Conservation (phyloP, 2,888 invertebrate species). For the Diogma glabrata region DNA sequence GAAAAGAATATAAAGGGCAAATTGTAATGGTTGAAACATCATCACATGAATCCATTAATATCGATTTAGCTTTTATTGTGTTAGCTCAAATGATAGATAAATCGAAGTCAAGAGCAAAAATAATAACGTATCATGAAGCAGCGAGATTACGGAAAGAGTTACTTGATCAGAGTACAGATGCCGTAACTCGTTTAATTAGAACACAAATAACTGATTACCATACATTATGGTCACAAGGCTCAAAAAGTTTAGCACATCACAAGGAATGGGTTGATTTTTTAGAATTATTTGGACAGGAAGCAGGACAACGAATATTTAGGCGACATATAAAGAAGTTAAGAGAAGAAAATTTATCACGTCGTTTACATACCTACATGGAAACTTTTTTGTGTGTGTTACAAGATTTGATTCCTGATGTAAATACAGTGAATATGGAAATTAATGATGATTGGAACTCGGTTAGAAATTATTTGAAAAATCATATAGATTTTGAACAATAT, state of each 20-base stretch:
- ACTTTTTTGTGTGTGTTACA: conserved; percentile 64
- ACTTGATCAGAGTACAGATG: conserved; percentile 80
- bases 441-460: conserved; percentile 80
- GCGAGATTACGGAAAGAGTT: conserved; percentile 76
- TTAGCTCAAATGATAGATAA: conserved; percentile 89
- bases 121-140: conserved; percentile 70
- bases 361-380: conserved; percentile 65
- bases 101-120: conserved; percentile 56
- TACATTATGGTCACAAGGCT: conserved; percentile 77
- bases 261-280: conserved; percentile 83
- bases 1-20: conserved; percentile 84
- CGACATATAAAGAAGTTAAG: conserved; percentile 68
- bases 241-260: conserved; percentile 73
- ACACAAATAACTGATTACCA: conserved; percentile 72
- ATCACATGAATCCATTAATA: conserved; percentile 91
- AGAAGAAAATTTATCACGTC: conserved; percentile 66
- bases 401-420: conserved; percentile 66
- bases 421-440: conserved; percentile 42
- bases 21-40: conserved; percentile 90
- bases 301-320: conserved; percentile 64
- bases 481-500: conserved; percentile 87
- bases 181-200: conserved; percentile 75
- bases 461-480: conserved; percentile 72
- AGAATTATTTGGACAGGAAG: conserved; percentile 79
- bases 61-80: conserved; percentile 81